Conservation (phyloP, 2,797 vertebrate genomes). For the Muscicapa comitata region DNA sequence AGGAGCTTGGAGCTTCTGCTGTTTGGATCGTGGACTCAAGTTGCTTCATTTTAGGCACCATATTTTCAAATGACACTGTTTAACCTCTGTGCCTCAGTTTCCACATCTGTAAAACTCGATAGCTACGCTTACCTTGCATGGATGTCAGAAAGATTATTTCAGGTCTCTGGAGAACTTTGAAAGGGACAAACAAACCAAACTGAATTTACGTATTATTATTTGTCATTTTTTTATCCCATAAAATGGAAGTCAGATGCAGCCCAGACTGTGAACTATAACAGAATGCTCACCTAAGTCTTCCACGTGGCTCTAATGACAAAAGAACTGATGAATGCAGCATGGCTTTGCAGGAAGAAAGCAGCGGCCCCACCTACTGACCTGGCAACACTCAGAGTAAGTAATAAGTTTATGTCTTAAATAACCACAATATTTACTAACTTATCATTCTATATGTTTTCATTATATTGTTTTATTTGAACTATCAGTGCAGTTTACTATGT, state of each 20-base stretch:
- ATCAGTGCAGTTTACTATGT: not conserved
- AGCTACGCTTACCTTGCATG: conserved; percentile 1
- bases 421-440: not conserved
- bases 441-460: not conserved
- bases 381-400: not conserved
- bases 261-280: conserved; percentile 18
- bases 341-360: not conserved
- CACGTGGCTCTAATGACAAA: not conserved
- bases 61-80: not conserved
- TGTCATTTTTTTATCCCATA: conserved; percentile 45
- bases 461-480: not conserved
- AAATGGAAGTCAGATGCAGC: conserved; percentile 28
- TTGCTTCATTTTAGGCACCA: not conserved
- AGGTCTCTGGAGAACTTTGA: conserved; percentile 23
- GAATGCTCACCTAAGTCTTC: not conserved
- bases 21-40: not conserved
- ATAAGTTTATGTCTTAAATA: not conserved
- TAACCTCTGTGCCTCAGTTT: conserved; percentile 38
- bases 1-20: not conserved
- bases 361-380: not conserved
- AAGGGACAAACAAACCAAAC: conserved; percentile 23
- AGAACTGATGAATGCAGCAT: not conserved
- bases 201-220: not conserved
- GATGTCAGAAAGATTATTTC: conserved; percentile 45
- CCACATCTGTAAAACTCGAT: not conserved